phyloP scores from a whole-genome alignment of 2,797 vertebrate genomes.

The Mus spretus region DNA sequence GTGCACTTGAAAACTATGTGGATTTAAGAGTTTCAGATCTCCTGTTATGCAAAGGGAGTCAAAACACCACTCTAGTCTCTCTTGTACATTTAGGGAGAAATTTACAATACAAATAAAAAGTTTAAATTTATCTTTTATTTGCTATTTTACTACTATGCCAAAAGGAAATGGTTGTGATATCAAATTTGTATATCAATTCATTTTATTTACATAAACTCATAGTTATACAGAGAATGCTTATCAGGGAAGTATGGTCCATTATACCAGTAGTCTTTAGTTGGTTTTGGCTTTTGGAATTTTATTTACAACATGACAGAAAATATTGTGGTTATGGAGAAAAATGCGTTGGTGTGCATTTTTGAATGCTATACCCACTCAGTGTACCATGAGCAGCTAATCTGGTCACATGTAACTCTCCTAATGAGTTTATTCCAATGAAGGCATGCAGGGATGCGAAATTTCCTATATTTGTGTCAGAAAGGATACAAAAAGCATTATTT shows the following conservation, averaged over 20 bases:
- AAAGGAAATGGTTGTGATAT: not conserved
- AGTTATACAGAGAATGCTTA: constrained; percentile 41
- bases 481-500: not conserved
- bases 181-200: constrained; percentile 28
- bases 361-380: not conserved
- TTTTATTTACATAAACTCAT: constrained; percentile 20
- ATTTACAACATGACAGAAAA: not conserved
- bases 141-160: not conserved
- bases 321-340: not conserved
- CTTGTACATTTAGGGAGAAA: not conserved
- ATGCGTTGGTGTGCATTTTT: constrained; percentile 11
- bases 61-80: not conserved
- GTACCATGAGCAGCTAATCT: not conserved
- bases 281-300: constrained; percentile 34
- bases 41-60: constrained; percentile 57
- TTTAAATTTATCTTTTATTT: constrained; percentile 6
- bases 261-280: constrained; percentile 40
- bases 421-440: constrained; percentile 3
- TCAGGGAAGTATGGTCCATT: constrained; percentile 44
- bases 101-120: constrained; percentile 15
- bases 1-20: constrained; percentile 63
- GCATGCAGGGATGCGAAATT: not conserved
- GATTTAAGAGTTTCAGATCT: constrained; percentile 67
- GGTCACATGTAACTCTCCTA: constrained; percentile 7
- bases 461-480: not conserved